Base-by-base conservation (phyloP, 2,888 invertebrate genomes). In the Pseudeuparius sepicola region DNA sequence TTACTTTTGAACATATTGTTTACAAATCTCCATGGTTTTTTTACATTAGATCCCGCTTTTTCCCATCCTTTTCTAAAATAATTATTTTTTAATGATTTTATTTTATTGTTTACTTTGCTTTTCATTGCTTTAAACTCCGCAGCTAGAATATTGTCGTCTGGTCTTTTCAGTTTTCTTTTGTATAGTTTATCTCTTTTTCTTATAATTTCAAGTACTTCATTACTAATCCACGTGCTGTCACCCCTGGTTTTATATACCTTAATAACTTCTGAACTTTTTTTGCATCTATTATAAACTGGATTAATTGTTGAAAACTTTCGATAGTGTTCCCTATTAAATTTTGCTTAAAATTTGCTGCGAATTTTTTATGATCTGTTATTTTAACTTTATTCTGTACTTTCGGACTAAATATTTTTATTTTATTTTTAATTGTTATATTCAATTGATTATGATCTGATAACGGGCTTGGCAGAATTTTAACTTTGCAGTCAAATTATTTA, bases 41-140 rank as follows among this genome's bases (percentile, higher is more conserved):
- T 30, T 7, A 12, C 9, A 16, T 17, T 10, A 10, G 10, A n/a
- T n/a, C 16, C 18, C 4, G 30, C 18, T 6, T 30, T 9, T 3
- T 17, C n/a, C 30, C 30, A 30, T 17, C 23, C 23, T 10, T 13
- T 30, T 17, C 14, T 12, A 17, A 30, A 30, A n/a, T 30, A 14
- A 9, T 32, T n/a, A 9, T 24, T 32, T 13, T 30, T 30, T 18
- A 30, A 11, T 3, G 6, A 4, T 18, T 30, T 30, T 18, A 30
- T 30, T 30, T 30, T 23, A 13, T 23, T 12, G n/a, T 24, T 31
- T 9, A 31, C 16, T 16, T 23, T 9, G 24, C 24, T 31, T 31
- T 11, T 31, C 5, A 23, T 23, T 23, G 12, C 14, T 20, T 14
- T 4, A 23, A 31, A 31, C 4, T 9, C 14, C 3, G 14, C 14